Base-by-base conservation (phyloP, 2,797 vertebrate genomes). In the Microcaecilia unicolor region DNA sequence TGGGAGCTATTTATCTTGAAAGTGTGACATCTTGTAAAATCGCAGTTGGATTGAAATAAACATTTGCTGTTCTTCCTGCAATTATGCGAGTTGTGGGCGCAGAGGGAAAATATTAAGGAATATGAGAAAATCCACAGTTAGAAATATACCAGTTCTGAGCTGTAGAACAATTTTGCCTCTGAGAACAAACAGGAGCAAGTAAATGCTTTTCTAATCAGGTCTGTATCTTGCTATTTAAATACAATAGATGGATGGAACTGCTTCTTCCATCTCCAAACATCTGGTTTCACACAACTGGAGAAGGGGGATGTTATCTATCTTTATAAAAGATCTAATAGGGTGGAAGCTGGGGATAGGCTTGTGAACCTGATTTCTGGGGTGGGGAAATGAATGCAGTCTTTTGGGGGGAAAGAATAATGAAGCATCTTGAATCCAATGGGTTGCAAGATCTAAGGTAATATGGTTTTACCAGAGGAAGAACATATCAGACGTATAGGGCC, bases 81-180 rank as follows among this genome's bases (percentile, higher is more conserved):
- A 22, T 18, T 5, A 34, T 44, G 31, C 25, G 38, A 15, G 32
- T 19, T 34, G 30, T 31, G 46, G 40, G 32, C 26, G 28, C 23
- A 36, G 23, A 41, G 34, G 38, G 14, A 19, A 41, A 28, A 28
- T 36, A 19, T 15, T 20, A 20, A 41, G 37, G 35, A 2, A 3
- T 20, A 25, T 31, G 25, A 35, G 21, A 22, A 35, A 52, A 50
- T 15, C 31, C 34, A 42, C 25, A 31, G 18, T 28, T 46, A 10
- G 22, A 14, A 42, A 40, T 43, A 29, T 42, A 31, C 40, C 16
- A 34, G 31, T 41, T 14, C 22, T 20, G 21, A 45, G 30, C 34
- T 18, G 21, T 34, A 41, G 43, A 39, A 31, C 17, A 23, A 9
- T 36, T 43, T 7, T 48, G 19, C 16, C 44, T 48, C 28, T 50